Evolutionary conservation across 2,888 invertebrate species (phyloP).

Genomic region (Lasioglossum vierecki): DNA sequence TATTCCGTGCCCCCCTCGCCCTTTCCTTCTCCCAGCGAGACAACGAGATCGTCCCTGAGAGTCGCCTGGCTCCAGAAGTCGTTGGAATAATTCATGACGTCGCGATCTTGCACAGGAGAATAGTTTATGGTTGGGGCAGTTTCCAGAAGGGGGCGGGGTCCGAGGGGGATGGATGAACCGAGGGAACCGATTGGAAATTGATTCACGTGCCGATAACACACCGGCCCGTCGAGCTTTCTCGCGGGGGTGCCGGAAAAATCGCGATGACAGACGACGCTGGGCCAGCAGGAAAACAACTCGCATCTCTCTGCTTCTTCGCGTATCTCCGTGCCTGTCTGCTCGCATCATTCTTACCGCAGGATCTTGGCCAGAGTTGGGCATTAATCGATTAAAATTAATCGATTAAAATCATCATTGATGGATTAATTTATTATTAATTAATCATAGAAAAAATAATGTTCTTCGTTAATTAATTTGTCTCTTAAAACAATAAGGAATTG

Average conservation of each 20-base stretch:
- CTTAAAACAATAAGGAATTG: too few relatives aligned
- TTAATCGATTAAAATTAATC: too few relatives aligned
- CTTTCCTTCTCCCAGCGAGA: slow-evolving; percentile 56
- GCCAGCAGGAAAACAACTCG: slow-evolving; percentile 51
- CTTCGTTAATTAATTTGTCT: too few relatives aligned
- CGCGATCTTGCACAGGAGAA: slow-evolving; percentile 73
- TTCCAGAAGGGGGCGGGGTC: background rate
- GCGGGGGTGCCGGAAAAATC: slow-evolving; percentile 46
- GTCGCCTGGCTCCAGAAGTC: slow-evolving; percentile 63
- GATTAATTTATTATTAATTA: too few relatives aligned
- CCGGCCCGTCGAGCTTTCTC: slow-evolving; percentile 57
- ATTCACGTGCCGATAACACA: slow-evolving; percentile 75
- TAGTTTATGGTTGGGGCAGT: slow-evolving; percentile 61
- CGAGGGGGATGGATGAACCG: slow-evolving; percentile 12
- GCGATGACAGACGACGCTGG: slow-evolving; percentile 17
- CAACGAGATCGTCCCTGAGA: slow-evolving; percentile 70
- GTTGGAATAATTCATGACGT: slow-evolving; percentile 79
- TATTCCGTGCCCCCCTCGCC: slow-evolving; percentile 21
- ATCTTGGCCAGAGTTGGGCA: background rate
- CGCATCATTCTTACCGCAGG: background rate
- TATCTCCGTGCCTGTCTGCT: background rate
- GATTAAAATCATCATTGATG: too few relatives aligned
- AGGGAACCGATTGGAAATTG: slow-evolving; percentile 72
- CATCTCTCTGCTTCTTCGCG: slow-evolving; percentile 39
- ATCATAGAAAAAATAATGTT: too few relatives aligned